Percentiles rank a stretch among this genome's conserved stretches.
These are phyloP conservation scores for Cacatua alba DNA, from an alignment of 2,113 vertebrate genomes.

Conservation along the genomic window DNA sequence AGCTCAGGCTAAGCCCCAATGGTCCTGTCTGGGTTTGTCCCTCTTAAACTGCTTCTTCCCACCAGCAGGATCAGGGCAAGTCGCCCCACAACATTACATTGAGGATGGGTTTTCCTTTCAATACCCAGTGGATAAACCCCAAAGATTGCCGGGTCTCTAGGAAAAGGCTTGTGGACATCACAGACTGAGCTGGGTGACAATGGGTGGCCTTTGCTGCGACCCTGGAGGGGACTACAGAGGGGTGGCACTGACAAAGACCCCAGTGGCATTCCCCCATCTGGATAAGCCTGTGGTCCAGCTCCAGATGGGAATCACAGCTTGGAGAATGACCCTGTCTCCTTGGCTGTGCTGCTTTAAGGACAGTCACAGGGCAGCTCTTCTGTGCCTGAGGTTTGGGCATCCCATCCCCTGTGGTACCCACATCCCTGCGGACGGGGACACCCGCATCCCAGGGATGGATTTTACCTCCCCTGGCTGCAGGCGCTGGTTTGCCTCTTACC, in stretches of 20 bases:
- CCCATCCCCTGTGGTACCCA: not conserved
- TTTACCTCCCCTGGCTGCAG: not conserved
- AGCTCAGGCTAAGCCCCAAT: not conserved
- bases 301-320: rapidly evolving
- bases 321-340: no score
- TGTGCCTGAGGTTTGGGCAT: not conserved
- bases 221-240: not conserved
- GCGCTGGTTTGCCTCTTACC: not conserved
- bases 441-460: rapidly evolving
- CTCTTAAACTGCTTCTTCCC: not conserved
- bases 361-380: not conserved
- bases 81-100: rapidly evolving
- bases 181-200: not conserved
- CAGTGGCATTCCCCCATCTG: not conserved
- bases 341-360: not conserved
- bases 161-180: not conserved
- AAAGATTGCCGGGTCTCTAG: not conserved
- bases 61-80: not conserved
- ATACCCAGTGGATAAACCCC: not conserved
- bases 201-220: not conserved
- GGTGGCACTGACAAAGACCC: not conserved
- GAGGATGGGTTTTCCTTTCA: no score
- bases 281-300: not conserved
- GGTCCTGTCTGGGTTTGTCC: not conserved
- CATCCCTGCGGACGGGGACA: not conserved